A percentile compares a stretch with the other conserved stretches of the same genome.
Evolutionary conservation across 2,113 vertebrate genomes (phyloP).

Genomic region (Illadopsis cleaveri): DNA sequence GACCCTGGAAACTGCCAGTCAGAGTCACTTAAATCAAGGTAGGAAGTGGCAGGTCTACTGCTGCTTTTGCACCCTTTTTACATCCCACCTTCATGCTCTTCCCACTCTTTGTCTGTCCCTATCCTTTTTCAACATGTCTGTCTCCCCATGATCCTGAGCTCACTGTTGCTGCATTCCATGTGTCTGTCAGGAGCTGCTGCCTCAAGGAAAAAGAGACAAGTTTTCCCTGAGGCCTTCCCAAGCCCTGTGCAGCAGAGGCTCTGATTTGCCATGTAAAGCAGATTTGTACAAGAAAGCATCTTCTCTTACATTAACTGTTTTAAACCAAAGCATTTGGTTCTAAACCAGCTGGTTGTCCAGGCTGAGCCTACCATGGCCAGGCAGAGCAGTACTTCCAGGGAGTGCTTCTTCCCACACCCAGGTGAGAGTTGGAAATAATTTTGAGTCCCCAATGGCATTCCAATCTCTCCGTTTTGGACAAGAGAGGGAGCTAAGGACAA

Average conservation of each 20-base stretch:
- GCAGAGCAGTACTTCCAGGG: neutral
- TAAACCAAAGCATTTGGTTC: neutral
- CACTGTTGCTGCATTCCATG: neutral
- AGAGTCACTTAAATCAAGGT: neutral
- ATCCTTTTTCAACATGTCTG: neutral
- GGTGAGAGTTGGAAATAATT: neutral
- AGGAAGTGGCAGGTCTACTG: neutral
- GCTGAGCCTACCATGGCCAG: neutral
- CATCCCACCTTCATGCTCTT: neutral
- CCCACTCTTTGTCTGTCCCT: neutral
- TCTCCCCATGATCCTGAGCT: accelerated
- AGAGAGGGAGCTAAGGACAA: neutral
- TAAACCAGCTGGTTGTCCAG: neutral
- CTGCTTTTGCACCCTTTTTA: neutral
- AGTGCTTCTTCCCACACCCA: neutral
- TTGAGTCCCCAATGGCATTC: neutral
- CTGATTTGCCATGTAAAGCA: neutral
- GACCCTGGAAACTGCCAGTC: neutral
- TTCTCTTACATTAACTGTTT: neutral
- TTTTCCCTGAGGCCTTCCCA: neutral
- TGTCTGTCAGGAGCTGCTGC: neutral
- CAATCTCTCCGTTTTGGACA: neutral
- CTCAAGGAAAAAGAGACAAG: neutral
- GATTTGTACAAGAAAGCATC: neutral
- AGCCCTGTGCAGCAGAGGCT: neutral